Base-by-base conservation (phyloP, 2,797 vertebrate species). In the Enteromius trimaculatus region DNA sequence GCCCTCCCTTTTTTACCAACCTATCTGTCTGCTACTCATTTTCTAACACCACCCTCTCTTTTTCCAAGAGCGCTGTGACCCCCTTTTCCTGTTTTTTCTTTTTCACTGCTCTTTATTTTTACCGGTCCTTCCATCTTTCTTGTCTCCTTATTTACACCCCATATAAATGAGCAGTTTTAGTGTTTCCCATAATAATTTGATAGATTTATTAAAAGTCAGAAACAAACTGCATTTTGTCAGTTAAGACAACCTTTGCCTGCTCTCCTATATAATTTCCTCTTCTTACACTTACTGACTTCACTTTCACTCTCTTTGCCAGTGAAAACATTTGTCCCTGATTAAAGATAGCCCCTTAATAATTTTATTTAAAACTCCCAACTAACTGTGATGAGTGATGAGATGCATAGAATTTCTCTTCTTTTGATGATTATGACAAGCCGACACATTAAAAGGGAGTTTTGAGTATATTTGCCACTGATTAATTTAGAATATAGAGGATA, bases 271-370 rank as follows among this genome's bases (percentile, higher is more conserved):
- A 16, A 49, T 71, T 47, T 65, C 21, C 53, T 49, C 44, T 49
- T 58, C 9, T 64, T 71, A 17, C 47, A 7, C 47, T 21, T 42
- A 42, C 4, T 11, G 58, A 44, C 26, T 69, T 69, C 19, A 55
- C 14, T 83, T 55, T 60, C 13, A 53, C 49, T 39, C 26, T 51
- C 13, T 42, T 71, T 34, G 70, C 60, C 82, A 85, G 79, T 58
- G 49, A 66, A 80, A 84, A 85, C 85, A 84, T 84, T 78, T 81
- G 79, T 76, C 68, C 16, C 7, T 65, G 31, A 76, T 53, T 34
- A 26, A 64, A 74, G 69, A 65, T 44, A 19, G 23, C 2, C 58
- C 29, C 44, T 49, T 74, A n/a, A 19, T 55, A 69, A 79, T n/a
- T 55, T 51, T 17, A 66, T 66, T 51, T 68, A 68, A 66, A 47